Percentiles rank a stretch among this genome's conserved stretches.
Evolutionary conservation across 2,797 vertebrate genomes (phyloP).

Genomic region (Brachymystax lenok): DNA sequence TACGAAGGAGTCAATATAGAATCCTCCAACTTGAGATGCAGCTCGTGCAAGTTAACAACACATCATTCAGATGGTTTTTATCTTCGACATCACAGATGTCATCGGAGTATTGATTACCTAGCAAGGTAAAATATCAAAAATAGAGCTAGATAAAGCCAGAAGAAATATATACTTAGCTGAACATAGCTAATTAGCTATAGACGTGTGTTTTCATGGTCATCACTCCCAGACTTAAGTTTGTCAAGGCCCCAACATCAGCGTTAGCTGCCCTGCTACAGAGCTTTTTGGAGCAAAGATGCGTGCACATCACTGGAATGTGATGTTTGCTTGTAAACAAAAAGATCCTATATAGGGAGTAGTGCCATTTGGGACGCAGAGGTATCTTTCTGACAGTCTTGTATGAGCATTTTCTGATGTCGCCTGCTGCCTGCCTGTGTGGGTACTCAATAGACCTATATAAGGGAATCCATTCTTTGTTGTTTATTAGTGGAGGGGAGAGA

Average conservation of each 20-base stretch:
- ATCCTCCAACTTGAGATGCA: neutral
- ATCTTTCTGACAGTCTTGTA: constrained; percentile 22
- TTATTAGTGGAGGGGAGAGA: constrained; percentile 71
- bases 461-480: constrained; percentile 77
- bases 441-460: constrained; percentile 73
- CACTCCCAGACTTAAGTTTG: too few species aligned
- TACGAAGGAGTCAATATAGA: neutral
- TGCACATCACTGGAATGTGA: neutral
- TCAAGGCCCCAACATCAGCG: too few species aligned
- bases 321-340: neutral
- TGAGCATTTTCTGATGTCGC: constrained; percentile 47
- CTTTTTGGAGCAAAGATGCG: too few species aligned
- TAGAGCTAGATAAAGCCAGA: neutral
- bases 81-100: too few species aligned
- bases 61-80: neutral
- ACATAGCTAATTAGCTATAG: too few species aligned
- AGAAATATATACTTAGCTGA: too few species aligned
- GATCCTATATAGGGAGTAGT: neutral
- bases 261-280: too few species aligned
- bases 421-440: constrained; percentile 13
- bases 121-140: neutral
- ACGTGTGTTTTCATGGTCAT: too few species aligned
- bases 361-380: neutral
- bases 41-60: neutral
- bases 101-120: neutral